A percentile compares a stretch with the other conserved stretches of the same genome.
Evolutionary conservation across 2,113 vertebrate genomes (phyloP).

Genomic region (Chaetorhynchus papuensis): DNA sequence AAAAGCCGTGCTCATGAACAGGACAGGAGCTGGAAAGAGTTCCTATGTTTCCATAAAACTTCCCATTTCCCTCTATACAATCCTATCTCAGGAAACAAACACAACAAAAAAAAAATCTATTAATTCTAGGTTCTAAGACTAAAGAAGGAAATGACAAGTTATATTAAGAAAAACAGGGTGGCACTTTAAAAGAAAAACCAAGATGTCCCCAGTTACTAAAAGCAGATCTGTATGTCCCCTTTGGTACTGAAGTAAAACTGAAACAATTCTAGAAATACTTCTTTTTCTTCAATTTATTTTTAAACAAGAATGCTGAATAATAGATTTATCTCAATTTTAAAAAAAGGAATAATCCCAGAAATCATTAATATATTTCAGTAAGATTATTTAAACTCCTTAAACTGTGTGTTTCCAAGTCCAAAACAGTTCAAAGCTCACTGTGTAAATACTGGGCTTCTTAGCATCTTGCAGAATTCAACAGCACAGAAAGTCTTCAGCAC

Average conservation of each 20-base stretch:
- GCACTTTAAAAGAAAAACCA: not conserved
- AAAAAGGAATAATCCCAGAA: not conserved
- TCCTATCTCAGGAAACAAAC: constrained; percentile 43
- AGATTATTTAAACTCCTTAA: not conserved
- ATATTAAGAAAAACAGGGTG: constrained; percentile 11
- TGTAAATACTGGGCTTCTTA: not conserved
- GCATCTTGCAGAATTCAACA: not conserved
- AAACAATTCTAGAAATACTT: not conserved
- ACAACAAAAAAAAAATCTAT: constrained; percentile 21
- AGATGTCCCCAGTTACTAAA: not conserved
- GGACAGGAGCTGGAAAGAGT: constrained; percentile 24
- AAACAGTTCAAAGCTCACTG: not conserved
- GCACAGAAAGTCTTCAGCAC: not conserved
- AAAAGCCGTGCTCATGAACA: not conserved
- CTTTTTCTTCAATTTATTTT: not conserved
- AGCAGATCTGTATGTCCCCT: not conserved
- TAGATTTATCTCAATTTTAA: not conserved
- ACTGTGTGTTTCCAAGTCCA: not conserved
- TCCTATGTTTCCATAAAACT: constrained; percentile 26
- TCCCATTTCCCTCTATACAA: constrained; percentile 53
- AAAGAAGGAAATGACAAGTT: constrained; percentile 43
- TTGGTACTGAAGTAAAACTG: not conserved
- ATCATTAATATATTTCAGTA: not conserved
- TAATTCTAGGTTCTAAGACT: constrained; percentile 21
- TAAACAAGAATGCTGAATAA: not conserved